Evolutionary conservation across 2,888 invertebrate species (phyloP).

Genomic region (Allophyes oxyacanthae): DNA sequence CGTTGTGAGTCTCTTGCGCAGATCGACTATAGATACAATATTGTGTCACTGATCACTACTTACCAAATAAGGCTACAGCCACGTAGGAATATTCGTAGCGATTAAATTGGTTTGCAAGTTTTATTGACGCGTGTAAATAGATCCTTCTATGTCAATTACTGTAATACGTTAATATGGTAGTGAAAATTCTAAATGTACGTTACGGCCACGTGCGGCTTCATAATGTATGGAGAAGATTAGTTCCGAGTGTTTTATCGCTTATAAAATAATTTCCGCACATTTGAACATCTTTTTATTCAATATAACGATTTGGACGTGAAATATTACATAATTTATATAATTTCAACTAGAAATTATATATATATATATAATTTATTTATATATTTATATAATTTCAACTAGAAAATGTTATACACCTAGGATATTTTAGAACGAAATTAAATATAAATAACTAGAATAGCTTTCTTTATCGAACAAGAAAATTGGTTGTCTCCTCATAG

Average conservation of each 20-base stretch:
- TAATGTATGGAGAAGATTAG: constrained; percentile 35
- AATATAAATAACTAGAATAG: too few relatives aligned
- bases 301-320: background rate
- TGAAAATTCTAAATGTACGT: constrained; percentile 20
- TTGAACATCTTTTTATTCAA: constrained; percentile 9
- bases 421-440: too few relatives aligned
- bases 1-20: constrained; percentile 61
- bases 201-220: constrained; percentile 36
- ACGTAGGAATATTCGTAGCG: background rate
- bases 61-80: constrained; percentile 1
- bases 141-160: background rate
- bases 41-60: constrained; percentile 21
- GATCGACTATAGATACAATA: constrained; percentile 34
- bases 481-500: background rate
- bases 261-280: constrained; percentile 26
- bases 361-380: too few relatives aligned
- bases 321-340: too few relatives aligned
- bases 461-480: too few relatives aligned
- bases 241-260: constrained; percentile 46
- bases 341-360: too few relatives aligned
- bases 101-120: constrained; percentile 4
- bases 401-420: too few relatives aligned
- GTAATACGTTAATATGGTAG: constrained; percentile 13
- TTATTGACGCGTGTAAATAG: background rate
- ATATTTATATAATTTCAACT: too few relatives aligned